These are phyloP conservation scores for Melanerpes formicivorus DNA, from an alignment of 2,113 vertebrate species.

Conservation along the genomic window DNA sequence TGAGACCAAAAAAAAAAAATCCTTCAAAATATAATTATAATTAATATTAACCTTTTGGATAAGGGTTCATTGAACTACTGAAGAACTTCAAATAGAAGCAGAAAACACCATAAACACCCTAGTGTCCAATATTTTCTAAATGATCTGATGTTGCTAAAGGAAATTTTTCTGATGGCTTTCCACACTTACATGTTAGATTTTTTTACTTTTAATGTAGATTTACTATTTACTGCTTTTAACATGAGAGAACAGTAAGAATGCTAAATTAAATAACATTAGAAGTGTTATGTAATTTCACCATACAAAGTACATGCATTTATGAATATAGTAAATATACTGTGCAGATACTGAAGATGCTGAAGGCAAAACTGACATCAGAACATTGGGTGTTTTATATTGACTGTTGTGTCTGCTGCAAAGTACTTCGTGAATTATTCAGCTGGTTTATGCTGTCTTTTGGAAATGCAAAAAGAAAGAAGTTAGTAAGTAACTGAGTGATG, in stretches of 20 bases:
- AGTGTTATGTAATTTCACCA: neutral
- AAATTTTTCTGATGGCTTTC: neutral
- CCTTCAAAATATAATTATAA: neutral
- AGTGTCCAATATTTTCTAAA: neutral
- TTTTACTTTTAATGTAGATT: neutral
- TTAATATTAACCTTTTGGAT: neutral
- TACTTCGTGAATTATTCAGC: neutral
- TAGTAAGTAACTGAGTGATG: neutral
- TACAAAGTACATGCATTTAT: neutral
- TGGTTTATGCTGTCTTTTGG: neutral
- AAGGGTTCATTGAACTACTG: neutral
- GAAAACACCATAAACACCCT: neutral
- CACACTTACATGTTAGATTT: neutral
- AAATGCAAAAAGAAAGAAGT: neutral
- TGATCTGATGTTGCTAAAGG: neutral
- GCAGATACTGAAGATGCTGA: neutral
- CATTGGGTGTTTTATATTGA: neutral
- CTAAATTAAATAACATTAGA: neutral
- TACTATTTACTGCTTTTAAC: neutral
- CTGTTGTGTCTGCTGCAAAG: neutral
- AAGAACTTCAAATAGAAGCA: neutral
- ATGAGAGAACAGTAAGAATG: neutral
- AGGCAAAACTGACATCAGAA: neutral
- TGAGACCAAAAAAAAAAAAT: neutral
- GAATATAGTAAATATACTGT: neutral